Percentiles rank a stretch among this genome's conserved stretches.
These are phyloP conservation scores for Lineus longissimus DNA, from an alignment of 1,140 invertebrate genomes.

Conservation along the genomic window DNA sequence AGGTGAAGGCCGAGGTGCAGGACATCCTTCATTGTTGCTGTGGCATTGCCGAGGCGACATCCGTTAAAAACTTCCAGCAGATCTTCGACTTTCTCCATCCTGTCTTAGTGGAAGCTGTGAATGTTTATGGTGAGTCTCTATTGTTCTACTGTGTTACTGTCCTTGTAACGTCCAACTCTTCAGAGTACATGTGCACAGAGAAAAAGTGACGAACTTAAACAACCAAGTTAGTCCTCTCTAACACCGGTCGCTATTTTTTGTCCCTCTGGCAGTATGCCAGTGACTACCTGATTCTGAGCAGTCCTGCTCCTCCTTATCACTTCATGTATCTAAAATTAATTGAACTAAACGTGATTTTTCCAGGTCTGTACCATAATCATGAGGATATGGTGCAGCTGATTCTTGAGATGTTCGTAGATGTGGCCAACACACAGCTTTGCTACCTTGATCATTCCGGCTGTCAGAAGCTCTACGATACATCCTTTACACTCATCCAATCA, in stretches of 20 bases:
- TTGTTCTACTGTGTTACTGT: background rate
- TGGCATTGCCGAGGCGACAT: conserved; percentile 62
- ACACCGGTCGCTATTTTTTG: too few species aligned
- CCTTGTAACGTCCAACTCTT: too few species aligned
- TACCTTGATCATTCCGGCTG: conserved; percentile 57
- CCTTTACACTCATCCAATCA: conserved; percentile 64
- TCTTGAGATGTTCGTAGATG: conserved; percentile 71
- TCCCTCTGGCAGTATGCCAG: background rate
- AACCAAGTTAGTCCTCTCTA: too few species aligned
- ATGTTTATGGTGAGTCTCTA: conserved; percentile 59
- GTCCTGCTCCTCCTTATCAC: background rate
- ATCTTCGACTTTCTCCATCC: conserved; percentile 65
- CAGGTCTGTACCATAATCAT: conserved; percentile 75
- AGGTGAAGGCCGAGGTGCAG: conserved; percentile 61
- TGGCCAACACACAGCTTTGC: conserved; percentile 66
- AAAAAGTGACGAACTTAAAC: too few species aligned
- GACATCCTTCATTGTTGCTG: conserved; percentile 66
- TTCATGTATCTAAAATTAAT: too few species aligned
- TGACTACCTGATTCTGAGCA: too few species aligned
- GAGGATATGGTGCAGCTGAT: conserved; percentile 74
- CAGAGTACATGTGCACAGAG: too few species aligned
- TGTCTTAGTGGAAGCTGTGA: conserved; percentile 64
- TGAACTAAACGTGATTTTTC: too few species aligned
- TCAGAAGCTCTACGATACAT: conserved; percentile 61
- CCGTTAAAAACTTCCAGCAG: conserved; percentile 59